phyloP scores from a whole-genome alignment of 1,140 invertebrate species.

The Drosophila oshimai region DNA sequence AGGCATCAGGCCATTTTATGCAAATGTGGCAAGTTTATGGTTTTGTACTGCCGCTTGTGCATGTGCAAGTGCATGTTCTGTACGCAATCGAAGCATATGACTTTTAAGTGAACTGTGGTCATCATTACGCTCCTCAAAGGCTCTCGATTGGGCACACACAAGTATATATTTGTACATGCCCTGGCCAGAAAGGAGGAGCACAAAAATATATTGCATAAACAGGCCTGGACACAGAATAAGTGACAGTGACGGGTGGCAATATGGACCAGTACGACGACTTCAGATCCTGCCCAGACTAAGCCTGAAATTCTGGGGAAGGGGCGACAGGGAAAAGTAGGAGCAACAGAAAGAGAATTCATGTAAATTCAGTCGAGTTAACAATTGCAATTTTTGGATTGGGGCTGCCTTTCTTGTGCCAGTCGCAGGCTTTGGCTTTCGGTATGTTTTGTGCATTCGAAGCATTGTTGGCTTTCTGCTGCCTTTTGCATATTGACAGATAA shows the following conservation, averaged over 20 bases:
- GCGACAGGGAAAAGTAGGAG: not conserved
- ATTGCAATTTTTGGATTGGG: constrained; percentile 65
- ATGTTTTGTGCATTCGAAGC: constrained; percentile 48
- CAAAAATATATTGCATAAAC: constrained; percentile 55
- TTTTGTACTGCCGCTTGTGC: constrained; percentile 8
- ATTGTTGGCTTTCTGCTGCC: constrained; percentile 56
- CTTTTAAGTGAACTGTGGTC: constrained; percentile 63
- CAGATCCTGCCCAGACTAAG: not conserved
- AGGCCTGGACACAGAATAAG: constrained; percentile 31
- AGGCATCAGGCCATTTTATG: constrained; percentile 73
- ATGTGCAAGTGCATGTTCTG: constrained; percentile 20
- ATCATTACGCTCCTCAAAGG: constrained; percentile 37
- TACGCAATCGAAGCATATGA: constrained; percentile 47
- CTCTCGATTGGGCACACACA: not conserved
- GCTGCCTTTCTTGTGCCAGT: constrained; percentile 16
- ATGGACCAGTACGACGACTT: constrained; percentile 4
- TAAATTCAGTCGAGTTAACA: constrained; percentile 70
- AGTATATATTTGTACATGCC: not conserved
- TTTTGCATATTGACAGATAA: constrained; percentile 73
- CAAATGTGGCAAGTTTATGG: constrained; percentile 75
- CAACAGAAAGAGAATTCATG: constrained; percentile 33
- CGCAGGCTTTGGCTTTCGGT: constrained; percentile 4
- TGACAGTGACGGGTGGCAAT: constrained; percentile 49
- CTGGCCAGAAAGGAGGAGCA: not conserved
- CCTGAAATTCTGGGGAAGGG: not conserved